Percentiles rank a stretch among this genome's conserved stretches.
phyloP scores from a whole-genome alignment of 2,888 invertebrate species.

The Euplagia quadripunctaria region DNA sequence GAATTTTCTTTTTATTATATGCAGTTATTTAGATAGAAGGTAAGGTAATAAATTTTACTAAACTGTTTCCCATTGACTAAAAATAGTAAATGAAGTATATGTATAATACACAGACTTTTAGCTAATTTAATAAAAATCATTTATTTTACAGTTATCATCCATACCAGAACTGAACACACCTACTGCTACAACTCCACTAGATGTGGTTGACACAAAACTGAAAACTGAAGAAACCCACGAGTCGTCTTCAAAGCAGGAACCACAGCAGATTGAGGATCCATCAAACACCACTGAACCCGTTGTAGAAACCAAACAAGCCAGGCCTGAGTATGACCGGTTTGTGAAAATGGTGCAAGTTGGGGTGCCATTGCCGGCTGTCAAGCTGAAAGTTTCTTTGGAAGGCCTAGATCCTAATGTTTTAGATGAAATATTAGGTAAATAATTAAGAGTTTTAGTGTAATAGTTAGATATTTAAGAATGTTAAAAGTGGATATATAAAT shows the following conservation, averaged over 20 bases:
- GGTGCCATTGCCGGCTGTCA: constrained; percentile 94
- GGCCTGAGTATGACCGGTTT: constrained; percentile 91
- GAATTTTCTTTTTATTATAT: too few relatives aligned
- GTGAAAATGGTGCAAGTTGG: constrained; percentile 97
- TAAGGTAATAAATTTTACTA: too few relatives aligned
- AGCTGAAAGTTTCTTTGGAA: constrained; percentile 93
- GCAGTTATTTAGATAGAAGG: too few relatives aligned
- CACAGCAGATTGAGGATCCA: constrained; percentile 24
- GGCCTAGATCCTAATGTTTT: constrained; percentile 93
- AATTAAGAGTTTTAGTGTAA: constrained; percentile 8
- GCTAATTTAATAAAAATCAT: background rate
- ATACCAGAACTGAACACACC: constrained; percentile 79
- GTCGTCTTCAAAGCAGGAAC: constrained; percentile 19
- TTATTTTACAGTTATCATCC: constrained; percentile 79
- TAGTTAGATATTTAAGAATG: background rate
- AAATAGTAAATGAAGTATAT: too few relatives aligned
- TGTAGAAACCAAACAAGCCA: constrained; percentile 62
- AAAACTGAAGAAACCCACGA: constrained; percentile 23
- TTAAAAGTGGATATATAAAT: background rate
- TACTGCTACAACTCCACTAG: constrained; percentile 28
- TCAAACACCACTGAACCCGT: constrained; percentile 23
- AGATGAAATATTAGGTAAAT: constrained; percentile 79
- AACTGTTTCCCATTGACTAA: too few relatives aligned
- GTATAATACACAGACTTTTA: too few relatives aligned
- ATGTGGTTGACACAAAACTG: constrained; percentile 14